These are phyloP conservation scores for Tiaroga cobitis DNA, from an alignment of 2,797 vertebrate genomes.

Conservation along the genomic window DNA sequence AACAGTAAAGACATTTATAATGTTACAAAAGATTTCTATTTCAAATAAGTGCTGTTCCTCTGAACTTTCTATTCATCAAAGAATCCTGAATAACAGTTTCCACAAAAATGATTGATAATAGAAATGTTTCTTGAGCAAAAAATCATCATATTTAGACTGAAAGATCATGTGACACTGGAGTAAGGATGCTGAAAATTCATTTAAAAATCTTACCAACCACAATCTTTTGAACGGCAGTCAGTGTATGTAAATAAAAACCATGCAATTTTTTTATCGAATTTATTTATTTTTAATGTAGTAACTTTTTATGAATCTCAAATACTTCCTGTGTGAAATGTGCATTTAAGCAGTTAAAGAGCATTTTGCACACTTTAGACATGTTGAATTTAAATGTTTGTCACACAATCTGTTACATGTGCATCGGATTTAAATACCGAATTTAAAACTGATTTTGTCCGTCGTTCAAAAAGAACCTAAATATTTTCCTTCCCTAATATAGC, in stretches of 20 bases:
- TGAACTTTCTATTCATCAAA: not conserved
- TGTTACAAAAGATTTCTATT: not conserved
- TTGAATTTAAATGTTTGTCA: not conserved
- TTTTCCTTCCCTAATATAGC: not conserved
- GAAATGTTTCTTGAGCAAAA: not conserved
- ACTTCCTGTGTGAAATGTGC: no score
- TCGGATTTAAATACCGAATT: not conserved
- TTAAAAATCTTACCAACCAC: no score
- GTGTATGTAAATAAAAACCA: not conserved
- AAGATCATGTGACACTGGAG: not conserved
- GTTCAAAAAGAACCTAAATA: not conserved
- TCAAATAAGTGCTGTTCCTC: not conserved
- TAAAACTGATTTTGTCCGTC: not conserved
- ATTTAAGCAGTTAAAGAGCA: not conserved
- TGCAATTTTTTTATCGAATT: not conserved
- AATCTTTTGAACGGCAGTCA: no score
- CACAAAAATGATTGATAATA: not conserved
- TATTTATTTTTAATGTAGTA: not conserved
- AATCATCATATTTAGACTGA: no score
- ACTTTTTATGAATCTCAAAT: not conserved
- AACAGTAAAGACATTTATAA: not conserved
- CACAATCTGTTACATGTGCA: not conserved
- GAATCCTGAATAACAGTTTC: not conserved
- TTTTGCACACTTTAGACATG: not conserved
- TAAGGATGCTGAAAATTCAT: not conserved